Evolutionary conservation across 1,140 invertebrate genomes (phyloP), one percentile per base, ranked within the genome.

Genomic region (Lepidurus couesii): DNA sequence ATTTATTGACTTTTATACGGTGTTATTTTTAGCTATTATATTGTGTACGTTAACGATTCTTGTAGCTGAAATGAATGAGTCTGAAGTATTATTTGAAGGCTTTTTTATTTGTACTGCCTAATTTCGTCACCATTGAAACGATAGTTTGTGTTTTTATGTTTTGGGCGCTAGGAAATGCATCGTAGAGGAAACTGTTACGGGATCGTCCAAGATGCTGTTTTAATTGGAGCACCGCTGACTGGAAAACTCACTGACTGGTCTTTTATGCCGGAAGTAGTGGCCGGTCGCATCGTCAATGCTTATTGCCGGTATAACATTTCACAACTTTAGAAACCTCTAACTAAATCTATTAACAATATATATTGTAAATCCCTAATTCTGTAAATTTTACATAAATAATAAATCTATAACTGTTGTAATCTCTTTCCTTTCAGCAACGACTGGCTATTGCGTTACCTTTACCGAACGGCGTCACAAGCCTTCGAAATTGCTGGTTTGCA

Each of bases 381-480:
- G 16, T 76, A 47, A 65, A 79, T 11, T 42, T 74, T 75, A 76
- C 10, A 16, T 7, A 65, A 21, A n/a, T 9, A 5, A 16, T 13
- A 53, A 79, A 34, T 44, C 34, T 44, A 24, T 26, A 79, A n/a
- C 26, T 73, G 11, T 47, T 26, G 24, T 74, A 76, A 26, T 77
- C 77, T 74, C 73, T 65, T 42, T 26, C 47, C 73, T 80, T 79
- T 78, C 84, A 89, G 87, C 53, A 86, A 86, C 73, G 90, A 92
- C 82, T 91, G 90, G 90, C 83, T 92, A n/a, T 83, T 92, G 26
- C 90, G 89, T 83, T 91, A 91, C 83, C 82, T 92, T 10, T 91
- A 91, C 81, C 84, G 90, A 76, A 90, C 90, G 26, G 86, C 90
- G 9, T 89, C 90, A 47, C 86, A 85, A 45, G 81, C 87, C 73